phyloP scores from a whole-genome alignment of 2,113 vertebrate genomes.

The Octodon degus region DNA sequence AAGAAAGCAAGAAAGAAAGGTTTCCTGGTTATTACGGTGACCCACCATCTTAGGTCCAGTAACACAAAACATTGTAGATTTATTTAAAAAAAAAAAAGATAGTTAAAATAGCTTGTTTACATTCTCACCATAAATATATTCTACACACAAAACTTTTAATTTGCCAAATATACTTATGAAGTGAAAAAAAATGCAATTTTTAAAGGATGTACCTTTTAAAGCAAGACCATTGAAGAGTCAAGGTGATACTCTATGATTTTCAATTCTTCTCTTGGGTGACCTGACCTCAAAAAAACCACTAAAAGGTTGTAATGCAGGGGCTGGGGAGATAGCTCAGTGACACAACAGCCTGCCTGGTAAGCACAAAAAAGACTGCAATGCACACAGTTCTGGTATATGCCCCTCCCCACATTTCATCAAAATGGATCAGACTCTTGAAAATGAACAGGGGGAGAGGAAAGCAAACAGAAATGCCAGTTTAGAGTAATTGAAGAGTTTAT shows the following conservation, averaged over 20 bases:
- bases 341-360: too few relatives aligned
- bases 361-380: background rate
- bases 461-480: conserved; percentile 36
- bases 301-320: background rate
- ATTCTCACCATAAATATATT: background rate
- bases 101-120: background rate
- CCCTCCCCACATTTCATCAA: background rate
- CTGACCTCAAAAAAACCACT: background rate
- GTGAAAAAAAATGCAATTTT: background rate
- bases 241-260: background rate
- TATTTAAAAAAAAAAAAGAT: background rate
- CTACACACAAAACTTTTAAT: conserved; percentile 25
- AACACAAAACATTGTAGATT: conserved; percentile 14
- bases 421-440: background rate
- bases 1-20: background rate
- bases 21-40: background rate
- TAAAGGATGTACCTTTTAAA: background rate
- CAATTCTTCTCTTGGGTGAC: background rate
- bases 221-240: background rate
- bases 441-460: background rate
- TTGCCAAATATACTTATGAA: conserved; percentile 5
- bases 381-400: background rate
- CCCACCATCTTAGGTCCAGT: background rate
- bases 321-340: too few relatives aligned
- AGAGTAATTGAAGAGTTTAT: background rate